A percentile compares a stretch with the other conserved stretches of the same genome.
These are phyloP conservation scores for Glyphotaelius pellucidus DNA, from an alignment of 2,888 invertebrate species.

Conservation along the genomic window DNA sequence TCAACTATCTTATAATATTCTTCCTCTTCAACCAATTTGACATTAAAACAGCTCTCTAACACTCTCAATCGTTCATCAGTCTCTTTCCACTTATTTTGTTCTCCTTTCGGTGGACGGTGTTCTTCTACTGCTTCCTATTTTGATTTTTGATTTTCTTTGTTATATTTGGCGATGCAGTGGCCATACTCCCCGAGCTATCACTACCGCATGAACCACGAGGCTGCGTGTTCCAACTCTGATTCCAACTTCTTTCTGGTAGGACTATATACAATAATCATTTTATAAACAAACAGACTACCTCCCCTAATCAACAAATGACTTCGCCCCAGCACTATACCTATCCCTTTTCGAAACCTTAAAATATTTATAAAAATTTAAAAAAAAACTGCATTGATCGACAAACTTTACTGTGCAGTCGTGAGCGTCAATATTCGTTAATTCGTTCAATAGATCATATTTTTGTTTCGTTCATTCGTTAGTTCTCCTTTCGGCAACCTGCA, in stretches of 20 bases:
- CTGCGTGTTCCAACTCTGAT: conserved; percentile 52
- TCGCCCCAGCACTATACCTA: neutral
- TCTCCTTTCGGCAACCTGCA: no score
- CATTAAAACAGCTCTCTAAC: neutral
- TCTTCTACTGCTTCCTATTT: conserved; percentile 15
- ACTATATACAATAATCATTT: conserved; percentile 45
- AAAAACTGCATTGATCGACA: no score
- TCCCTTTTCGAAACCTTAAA: neutral
- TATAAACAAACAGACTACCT: conserved; percentile 8
- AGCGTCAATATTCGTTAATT: no score
- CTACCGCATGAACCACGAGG: conserved; percentile 49
- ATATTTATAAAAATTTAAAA: neutral
- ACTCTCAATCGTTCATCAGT: neutral
- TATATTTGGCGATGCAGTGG: conserved; percentile 52
- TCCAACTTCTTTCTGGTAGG: conserved; percentile 54
- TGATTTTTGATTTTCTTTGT: conserved; percentile 54
- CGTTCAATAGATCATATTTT: no score
- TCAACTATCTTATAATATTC: no score
- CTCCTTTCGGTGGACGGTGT: conserved; percentile 12
- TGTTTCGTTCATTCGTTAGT: no score
- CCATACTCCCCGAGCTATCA: conserved; percentile 47
- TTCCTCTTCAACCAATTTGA: no score
- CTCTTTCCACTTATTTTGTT: neutral
- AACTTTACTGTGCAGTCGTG: no score
- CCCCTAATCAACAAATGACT: neutral